These are phyloP conservation scores for Axis porcinus DNA, from an alignment of 2,113 vertebrate species.

Conservation along the genomic window DNA sequence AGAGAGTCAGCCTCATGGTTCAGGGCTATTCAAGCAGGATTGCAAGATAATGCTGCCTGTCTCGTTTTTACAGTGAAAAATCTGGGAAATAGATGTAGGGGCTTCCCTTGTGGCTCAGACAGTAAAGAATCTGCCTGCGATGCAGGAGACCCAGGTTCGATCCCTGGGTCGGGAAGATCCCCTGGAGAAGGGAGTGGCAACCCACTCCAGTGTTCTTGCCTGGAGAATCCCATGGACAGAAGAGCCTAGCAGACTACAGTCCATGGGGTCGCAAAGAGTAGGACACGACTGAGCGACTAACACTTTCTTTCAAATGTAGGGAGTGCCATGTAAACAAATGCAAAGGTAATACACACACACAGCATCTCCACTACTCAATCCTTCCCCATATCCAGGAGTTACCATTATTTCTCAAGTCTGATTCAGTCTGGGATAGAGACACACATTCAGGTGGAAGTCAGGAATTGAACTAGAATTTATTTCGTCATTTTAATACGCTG, in stretches of 20 bases:
- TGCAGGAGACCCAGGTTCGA: neutral
- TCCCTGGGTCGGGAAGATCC: neutral
- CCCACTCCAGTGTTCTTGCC: neutral
- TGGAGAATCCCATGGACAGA: neutral
- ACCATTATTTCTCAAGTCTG: neutral
- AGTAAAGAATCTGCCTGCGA: neutral
- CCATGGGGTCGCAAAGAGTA: neutral
- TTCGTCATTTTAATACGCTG: slow-evolving; percentile 6
- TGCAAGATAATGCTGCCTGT: neutral
- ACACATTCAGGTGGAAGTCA: neutral
- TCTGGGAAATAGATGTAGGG: neutral
- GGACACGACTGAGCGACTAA: neutral
- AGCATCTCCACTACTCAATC: neutral
- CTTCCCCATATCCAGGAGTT: neutral
- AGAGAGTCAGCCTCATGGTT: neutral
- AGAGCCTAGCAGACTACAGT: neutral
- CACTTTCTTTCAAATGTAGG: neutral
- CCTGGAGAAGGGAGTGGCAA: neutral
- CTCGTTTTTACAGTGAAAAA: neutral
- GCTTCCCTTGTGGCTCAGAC: neutral
- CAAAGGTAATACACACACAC: neutral
- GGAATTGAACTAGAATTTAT: neutral
- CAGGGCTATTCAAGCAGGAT: neutral
- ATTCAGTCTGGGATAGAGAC: neutral
- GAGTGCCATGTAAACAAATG: neutral